phyloP scores from a whole-genome alignment of 2,888 invertebrate species.

The Bhutanitis thaidina region DNA sequence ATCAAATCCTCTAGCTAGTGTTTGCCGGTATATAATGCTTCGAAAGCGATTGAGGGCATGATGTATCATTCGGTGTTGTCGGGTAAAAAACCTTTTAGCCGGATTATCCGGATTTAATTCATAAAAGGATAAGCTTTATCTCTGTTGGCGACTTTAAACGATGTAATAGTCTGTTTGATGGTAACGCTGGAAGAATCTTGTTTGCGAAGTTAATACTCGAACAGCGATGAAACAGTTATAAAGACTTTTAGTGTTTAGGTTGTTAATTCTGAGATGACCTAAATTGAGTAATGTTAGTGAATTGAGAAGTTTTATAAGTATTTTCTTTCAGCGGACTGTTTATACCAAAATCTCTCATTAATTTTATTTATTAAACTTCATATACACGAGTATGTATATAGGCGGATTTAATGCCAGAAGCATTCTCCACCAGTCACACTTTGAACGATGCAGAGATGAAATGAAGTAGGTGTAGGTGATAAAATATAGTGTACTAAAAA shows the following conservation, averaged over 20 bases:
- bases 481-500: too few relatives aligned
- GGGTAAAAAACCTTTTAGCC: slow-evolving; percentile 7
- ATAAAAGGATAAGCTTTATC: slow-evolving; percentile 15
- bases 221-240: background rate
- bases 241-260: background rate
- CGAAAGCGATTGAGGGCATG: background rate
- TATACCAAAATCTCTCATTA: too few relatives aligned
- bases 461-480: too few relatives aligned
- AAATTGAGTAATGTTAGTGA: background rate
- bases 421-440: too few relatives aligned
- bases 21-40: background rate
- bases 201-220: background rate
- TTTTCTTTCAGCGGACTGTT: too few relatives aligned
- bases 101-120: slow-evolving; percentile 3
- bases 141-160: background rate
- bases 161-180: background rate
- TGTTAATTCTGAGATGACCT: background rate
- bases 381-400: too few relatives aligned
- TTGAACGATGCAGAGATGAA: too few relatives aligned
- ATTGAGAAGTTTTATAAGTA: too few relatives aligned
- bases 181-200: background rate
- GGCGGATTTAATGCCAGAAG: too few relatives aligned
- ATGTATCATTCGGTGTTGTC: slow-evolving; percentile 5
- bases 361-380: too few relatives aligned
- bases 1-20: too few relatives aligned